Base-by-base conservation (phyloP, 2,888 invertebrate species). In the Trissolcus brochymenae region DNA sequence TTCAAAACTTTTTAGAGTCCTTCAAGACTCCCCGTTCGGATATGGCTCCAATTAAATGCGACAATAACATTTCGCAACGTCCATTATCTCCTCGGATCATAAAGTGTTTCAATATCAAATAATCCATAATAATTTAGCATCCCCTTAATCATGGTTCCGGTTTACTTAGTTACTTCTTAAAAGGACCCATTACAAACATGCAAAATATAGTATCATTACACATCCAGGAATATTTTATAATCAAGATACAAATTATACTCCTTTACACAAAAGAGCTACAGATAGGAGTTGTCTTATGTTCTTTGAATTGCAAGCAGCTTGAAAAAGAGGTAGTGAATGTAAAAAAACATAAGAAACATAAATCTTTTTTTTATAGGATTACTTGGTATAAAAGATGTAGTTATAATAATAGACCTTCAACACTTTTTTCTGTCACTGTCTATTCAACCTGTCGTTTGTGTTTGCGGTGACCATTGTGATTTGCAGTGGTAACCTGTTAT, bases 401-500 rank as follows among this genome's bases (percentile, higher is more conserved):
- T 62, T 74, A 77, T 86, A 86, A 86, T 86, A 83, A 85, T 83
- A 84, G 82, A 79, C 70, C 79, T 74, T 70, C 76, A 78, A 77
- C 66, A 80, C 81, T 84, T 81, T 81, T 82, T 84, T 82, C 84
- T 82, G 83, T 68, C 81, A 76, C 75, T 81, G 80, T 80, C 83
- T 82, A 84, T 86, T 84, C 84, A 86, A 85, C 85, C 84, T 86
- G 87, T 82, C 82, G 81, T 81, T 86, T 82, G 82, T 82, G 81
- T 86, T 84, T 87, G 87, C 84, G 87, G 87, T 87, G 82, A 82
- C 87, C 84, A 87, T 87, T 88, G 86, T 88, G 86, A 88, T 88
- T 87, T 86, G 84, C 84, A 81, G 82, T 83, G 82, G 83, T 83
- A 86, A 84, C 86, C 87, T 84, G 84, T 83, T 82, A 84, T 82